Conservation (phyloP, 1,140 invertebrate genomes). For the Radopholus similis region DNA sequence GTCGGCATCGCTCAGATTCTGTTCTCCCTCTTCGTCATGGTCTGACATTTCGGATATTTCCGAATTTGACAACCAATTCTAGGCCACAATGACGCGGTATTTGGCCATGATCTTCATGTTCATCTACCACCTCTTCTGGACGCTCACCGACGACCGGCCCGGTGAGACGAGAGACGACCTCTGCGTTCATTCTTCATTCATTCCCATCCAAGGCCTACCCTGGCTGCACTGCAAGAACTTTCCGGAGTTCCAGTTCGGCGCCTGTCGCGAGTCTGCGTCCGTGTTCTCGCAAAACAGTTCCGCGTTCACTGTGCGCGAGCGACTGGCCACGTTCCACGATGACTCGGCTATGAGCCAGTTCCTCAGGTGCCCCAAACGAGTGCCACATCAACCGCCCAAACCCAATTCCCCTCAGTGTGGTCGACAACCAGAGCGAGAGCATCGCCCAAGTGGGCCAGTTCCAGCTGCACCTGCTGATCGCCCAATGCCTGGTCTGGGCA, state of each 20-base stretch:
- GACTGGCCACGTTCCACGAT: slow-evolving; percentile 41
- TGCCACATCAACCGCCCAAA: not conserved
- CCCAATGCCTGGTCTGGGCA: slow-evolving; percentile 51
- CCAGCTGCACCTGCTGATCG: slow-evolving; percentile 46
- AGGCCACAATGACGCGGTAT: slow-evolving; percentile 36
- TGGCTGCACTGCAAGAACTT: slow-evolving; percentile 56
- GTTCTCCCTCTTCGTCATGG: slow-evolving; percentile 52
- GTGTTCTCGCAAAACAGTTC: slow-evolving; percentile 10
- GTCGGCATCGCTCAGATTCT: slow-evolving; percentile 56
- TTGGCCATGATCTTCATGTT: slow-evolving; percentile 50
- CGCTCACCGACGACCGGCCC: slow-evolving; percentile 45
- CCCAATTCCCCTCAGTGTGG: slow-evolving; percentile 18
- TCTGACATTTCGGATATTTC: slow-evolving; percentile 18
- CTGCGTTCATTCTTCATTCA: not conserved
- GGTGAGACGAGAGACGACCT: slow-evolving; percentile 27
- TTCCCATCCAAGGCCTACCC: slow-evolving; percentile 41
- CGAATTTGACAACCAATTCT: not conserved
- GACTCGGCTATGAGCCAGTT: slow-evolving; percentile 53
- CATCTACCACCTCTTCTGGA: slow-evolving; percentile 58
- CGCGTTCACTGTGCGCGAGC: not conserved
- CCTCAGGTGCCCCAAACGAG: slow-evolving; percentile 30
- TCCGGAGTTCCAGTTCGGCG: slow-evolving; percentile 50
- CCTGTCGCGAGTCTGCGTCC: slow-evolving; percentile 45
- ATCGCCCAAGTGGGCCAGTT: slow-evolving; percentile 54
- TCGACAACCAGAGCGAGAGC: slow-evolving; percentile 46